These are phyloP conservation scores for Dorcus parallelipipedus DNA, from an alignment of 2,888 invertebrate genomes.

Conservation along the genomic window DNA sequence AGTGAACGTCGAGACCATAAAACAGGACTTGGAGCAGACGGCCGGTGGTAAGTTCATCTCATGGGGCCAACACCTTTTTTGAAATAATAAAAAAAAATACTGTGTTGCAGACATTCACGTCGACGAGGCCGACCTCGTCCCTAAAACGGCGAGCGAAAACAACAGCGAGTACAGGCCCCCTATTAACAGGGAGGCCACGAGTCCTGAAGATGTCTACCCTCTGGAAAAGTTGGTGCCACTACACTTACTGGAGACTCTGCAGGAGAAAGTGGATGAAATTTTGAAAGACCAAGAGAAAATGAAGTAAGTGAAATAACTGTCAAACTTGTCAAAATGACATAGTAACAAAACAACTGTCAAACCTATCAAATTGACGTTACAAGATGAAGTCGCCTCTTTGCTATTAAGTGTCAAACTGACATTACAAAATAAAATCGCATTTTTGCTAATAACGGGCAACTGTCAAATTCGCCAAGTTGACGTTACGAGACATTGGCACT, in stretches of 20 bases:
- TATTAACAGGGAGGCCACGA: constrained; percentile 52
- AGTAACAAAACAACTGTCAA: too few relatives aligned
- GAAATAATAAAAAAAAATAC: not conserved
- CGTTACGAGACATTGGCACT: too few relatives aligned
- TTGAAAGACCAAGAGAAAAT: constrained; percentile 9
- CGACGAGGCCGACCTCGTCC: constrained; percentile 47
- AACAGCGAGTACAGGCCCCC: constrained; percentile 50
- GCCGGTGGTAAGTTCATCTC: constrained; percentile 46
- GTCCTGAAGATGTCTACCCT: constrained; percentile 51
- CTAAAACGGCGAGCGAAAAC: constrained; percentile 42
- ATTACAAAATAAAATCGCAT: too few relatives aligned
- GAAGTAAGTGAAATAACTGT: constrained; percentile 1
- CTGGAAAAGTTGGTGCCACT: constrained; percentile 49
- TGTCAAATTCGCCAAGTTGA: too few relatives aligned
- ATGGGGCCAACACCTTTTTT: not conserved
- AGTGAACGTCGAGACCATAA: constrained; percentile 56
- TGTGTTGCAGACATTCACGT: constrained; percentile 29
- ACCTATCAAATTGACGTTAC: too few relatives aligned
- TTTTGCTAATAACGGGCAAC: too few relatives aligned
- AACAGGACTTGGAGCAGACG: constrained; percentile 57
- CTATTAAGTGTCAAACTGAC: too few relatives aligned
- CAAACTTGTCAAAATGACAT: not conserved
- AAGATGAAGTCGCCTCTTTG: too few relatives aligned
- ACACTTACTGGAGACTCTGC: constrained; percentile 27
- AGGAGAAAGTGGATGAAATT: constrained; percentile 9